These are phyloP conservation scores for Tetragnatha versicolor DNA, from an alignment of 1,140 invertebrate species.

Conservation along the genomic window DNA sequence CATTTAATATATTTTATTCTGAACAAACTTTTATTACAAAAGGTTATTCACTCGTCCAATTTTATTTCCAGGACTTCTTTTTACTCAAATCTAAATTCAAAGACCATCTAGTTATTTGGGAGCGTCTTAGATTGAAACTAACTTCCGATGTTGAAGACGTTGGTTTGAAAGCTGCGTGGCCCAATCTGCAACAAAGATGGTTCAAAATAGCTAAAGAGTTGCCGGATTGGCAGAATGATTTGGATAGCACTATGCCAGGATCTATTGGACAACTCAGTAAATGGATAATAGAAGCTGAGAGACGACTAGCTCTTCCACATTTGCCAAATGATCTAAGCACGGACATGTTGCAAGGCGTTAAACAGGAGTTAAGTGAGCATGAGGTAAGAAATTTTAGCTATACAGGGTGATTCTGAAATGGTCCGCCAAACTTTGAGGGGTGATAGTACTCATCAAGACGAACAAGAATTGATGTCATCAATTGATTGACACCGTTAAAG, in stretches of 20 bases:
- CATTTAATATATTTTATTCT: background rate
- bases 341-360: no score
- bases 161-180: conserved; percentile 53
- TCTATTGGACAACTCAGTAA: conserved; percentile 84
- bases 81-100: no score
- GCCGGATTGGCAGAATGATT: conserved; percentile 78
- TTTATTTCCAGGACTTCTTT: conserved; percentile 54
- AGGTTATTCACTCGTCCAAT: background rate
- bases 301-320: conserved; percentile 77
- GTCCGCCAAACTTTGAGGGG: no score
- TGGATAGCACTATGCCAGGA: conserved; percentile 83
- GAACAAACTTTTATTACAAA: background rate
- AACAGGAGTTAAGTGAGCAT: no score
- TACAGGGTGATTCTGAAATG: no score
- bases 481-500: no score
- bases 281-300: conserved; percentile 87
- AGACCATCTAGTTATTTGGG: conserved; percentile 31
- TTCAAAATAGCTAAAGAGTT: conserved; percentile 43
- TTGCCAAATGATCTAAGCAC: conserved; percentile 75
- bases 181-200: conserved; percentile 55
- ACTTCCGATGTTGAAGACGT: background rate
- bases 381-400: no score
- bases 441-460: no score
- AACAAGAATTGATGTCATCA: no score
- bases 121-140: conserved; percentile 33